These are phyloP conservation scores for Saturnia pavonia DNA, from an alignment of 2,888 invertebrate genomes.

Conservation along the genomic window DNA sequence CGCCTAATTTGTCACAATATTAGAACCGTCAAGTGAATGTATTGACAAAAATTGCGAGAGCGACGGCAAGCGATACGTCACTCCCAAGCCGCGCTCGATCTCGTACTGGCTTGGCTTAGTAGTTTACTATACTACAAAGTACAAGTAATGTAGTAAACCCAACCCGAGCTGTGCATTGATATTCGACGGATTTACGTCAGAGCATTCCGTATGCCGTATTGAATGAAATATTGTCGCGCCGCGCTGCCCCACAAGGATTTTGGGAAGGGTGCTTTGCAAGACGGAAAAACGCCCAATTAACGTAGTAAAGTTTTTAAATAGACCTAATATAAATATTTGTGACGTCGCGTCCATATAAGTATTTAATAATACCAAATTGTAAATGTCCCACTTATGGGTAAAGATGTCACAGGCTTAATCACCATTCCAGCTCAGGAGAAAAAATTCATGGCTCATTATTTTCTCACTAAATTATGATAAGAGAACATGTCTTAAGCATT, in stretches of 20 bases:
- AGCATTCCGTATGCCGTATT: constrained; percentile 31
- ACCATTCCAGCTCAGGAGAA: background rate
- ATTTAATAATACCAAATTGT: too few species aligned
- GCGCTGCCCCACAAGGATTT: background rate
- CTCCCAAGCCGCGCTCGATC: constrained; percentile 54
- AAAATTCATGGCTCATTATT: background rate
- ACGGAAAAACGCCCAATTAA: background rate
- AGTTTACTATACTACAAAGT: constrained; percentile 32
- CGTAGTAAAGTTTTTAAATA: background rate
- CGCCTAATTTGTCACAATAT: constrained; percentile 33
- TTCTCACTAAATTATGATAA: background rate
- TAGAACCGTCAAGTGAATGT: constrained; percentile 36
- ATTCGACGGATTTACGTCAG: constrained; percentile 60
- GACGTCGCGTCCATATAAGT: too few species aligned
- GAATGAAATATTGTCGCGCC: constrained; percentile 1
- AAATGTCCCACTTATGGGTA: background rate
- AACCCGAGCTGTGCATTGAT: constrained; percentile 60
- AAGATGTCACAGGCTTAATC: background rate
- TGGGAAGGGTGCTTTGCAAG: background rate
- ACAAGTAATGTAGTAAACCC: constrained; percentile 46
- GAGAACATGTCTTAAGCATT: background rate
- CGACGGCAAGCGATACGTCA: constrained; percentile 46
- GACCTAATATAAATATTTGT: too few species aligned
- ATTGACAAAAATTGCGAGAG: constrained; percentile 34
- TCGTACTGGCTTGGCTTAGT: constrained; percentile 54